Base-by-base conservation (phyloP, 1,140 invertebrate genomes). In the Oedothorax gibbosus region DNA sequence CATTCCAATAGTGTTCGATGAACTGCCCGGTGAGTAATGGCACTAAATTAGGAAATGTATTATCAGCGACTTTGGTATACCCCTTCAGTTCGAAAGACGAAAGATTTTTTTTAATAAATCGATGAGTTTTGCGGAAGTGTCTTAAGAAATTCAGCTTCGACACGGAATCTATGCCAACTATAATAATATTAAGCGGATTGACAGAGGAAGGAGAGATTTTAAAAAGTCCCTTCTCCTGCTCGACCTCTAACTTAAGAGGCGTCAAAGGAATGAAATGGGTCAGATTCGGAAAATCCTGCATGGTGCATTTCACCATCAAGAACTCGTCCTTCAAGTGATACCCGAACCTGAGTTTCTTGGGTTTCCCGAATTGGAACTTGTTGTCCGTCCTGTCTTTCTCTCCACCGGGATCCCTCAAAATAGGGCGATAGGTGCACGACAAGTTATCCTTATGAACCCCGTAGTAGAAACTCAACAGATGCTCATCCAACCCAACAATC, bases 101-200 rank as follows among this genome's bases (percentile, higher is more conserved):
- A 15, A 98, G 89, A 12, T 91, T 89, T 14, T 96, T 90, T 0
- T 91, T 94, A 50, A 98, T 90, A 21, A 86, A 86, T 15, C 75
- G 75, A 49, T 73, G 50, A 64, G 86, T 79, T 66, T 84, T 71
- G 77, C 87, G 84, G 87, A 90, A 89, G 87, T 91, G 88, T 54
- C 89, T 69, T 86, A 85, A 21, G 88, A 87, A 77, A 84, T 90
- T 80, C 76, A 85, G 86, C 89, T 88, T 73, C 82, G 87, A 87
- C 15, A 88, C 76, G 88, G 87, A 87, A 90, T 87, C 87, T 15
- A 88, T 87, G 85, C 89, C 87, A 62, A 90, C 76, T 85, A 90
- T 35, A 60, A 88, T 78, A 66, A 88, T 49, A 89, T 87, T 88
- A 7, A 95, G 87, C 14, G 20, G 71, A 7, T 82, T 64, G 10